Base-by-base conservation (phyloP, 53 echinoderm and acorn worm genomes). In the Actinopyga echinites region DNA sequence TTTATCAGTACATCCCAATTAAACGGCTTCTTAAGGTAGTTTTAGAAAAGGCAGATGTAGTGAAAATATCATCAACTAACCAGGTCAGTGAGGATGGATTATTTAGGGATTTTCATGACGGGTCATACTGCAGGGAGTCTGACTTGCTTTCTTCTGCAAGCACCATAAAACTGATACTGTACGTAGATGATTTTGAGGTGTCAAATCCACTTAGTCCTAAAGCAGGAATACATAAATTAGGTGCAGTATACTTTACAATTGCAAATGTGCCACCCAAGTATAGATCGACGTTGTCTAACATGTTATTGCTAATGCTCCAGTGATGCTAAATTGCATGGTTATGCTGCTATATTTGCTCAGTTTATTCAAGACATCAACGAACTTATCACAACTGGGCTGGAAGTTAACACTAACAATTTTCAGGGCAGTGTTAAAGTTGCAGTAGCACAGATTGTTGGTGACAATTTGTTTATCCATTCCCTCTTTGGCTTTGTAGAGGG, bases 401-500 rank as follows among this genome's bases (percentile, higher is more conserved):
- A 79, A 0, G 35, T 89, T 78, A 42, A 69, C 11, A 75, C 62
- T 77, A 60, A 85, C 8, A 22, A 25, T 28, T 85, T 63, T 35
- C 12, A 74, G 8, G 84, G 84, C 25, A 74, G 33, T 32, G 45
- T 84, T 40, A 84, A 57, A 71, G 84, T 38, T n/a, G 38, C 35
- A 32, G 54, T 84, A 54, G 55, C 31, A 29, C 84, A 84, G 28
- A 57, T 84, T 30, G 74, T 74, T 4, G 84, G 84, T 8, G 84
- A 84, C 73, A 84, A 84, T 22, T 35, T 85, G 37, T 83, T 83
- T 20, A 32, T 83, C 0, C 82, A 87, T 44, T 52, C 83, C 8
- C 52, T 83, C 17, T 71, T 82, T 59, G 88, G 88, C 1, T 87
- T 87, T 56, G 83, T 75, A 21, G 88, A 87, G 33, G 75, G 88